Base-by-base conservation (phyloP, 1,140 invertebrate genomes). In the Drosophila rufa region DNA sequence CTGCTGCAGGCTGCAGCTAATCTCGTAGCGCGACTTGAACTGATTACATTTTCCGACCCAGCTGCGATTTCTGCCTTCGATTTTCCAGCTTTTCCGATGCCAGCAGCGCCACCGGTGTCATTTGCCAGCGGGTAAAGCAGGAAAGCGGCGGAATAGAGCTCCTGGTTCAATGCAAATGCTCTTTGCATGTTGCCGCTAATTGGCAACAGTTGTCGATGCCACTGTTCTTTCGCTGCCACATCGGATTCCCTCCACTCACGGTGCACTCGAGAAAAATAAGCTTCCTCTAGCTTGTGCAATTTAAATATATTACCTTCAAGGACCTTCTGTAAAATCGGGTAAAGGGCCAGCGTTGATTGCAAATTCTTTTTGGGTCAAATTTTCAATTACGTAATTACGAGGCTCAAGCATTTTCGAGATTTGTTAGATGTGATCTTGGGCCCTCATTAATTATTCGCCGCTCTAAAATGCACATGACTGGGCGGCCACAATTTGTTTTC, bases 151-250 rank as follows among this genome's bases (percentile, higher is more conserved):
- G 36, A n/a, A 56, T 56, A 69, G 66, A 61, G 22, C 57, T 42
- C 27, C 71, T 33, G 74, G 50, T 46, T 71, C 76, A 78, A 86
- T 90, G 79, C 86, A 82, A 90, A 90, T 90, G 86, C 75, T 82
- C 79, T 90, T 90, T 85, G 86, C 85, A 86, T 90, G 85, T 90
- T 82, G 75, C 85, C 84, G 85, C 85, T 90, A 90, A 90, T 90
- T 90, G 85, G 85, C 82, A 85, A 84, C 79, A 81, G 85, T 89
- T 89, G 86, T 89, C 86, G 84, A 85, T 89, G 65, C 46, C 22
- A 80, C 76, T 76, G 76, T 84, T 89, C 62, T 80, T 65, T 59
- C 14, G 46, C 58, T 60, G 22, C 43, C 47, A 40, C 38, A 61
- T 17, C 50, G 25, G 45, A 58, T 58, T 59, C 43, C 38, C 47